phyloP scores from a whole-genome alignment of 2,888 invertebrate genomes.

The Cosmia trapezina region DNA sequence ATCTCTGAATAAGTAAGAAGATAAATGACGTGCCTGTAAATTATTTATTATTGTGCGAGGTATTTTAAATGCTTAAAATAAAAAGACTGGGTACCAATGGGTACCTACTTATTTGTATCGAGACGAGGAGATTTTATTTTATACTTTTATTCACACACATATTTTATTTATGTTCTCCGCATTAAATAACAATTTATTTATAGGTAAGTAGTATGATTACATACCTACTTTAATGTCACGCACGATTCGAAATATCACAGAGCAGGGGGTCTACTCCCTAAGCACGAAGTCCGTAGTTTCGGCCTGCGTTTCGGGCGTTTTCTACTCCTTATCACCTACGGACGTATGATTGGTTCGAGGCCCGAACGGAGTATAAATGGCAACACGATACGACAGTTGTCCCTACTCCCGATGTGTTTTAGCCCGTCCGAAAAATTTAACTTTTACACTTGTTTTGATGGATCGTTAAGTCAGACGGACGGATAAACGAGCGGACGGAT shows the following conservation, averaged over 20 bases:
- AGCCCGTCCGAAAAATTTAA: too few relatives aligned
- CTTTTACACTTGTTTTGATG: too few relatives aligned
- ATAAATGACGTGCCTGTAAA: slow-evolving; percentile 13
- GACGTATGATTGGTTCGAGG: too few relatives aligned
- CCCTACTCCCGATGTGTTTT: too few relatives aligned
- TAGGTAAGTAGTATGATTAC: background rate
- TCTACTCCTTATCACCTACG: too few relatives aligned
- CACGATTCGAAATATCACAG: background rate
- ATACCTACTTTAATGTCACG: slow-evolving; percentile 14
- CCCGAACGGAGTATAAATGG: too few relatives aligned
- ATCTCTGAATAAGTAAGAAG: slow-evolving; percentile 7
- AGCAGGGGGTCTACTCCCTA: too few relatives aligned
- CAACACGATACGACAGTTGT: too few relatives aligned
- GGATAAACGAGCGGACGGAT: too few relatives aligned
- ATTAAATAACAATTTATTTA: slow-evolving; percentile 8
- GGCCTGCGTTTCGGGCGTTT: too few relatives aligned
- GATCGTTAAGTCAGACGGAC: too few relatives aligned
- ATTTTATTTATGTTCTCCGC: background rate
- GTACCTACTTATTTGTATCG: background rate
- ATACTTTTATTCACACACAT: background rate
- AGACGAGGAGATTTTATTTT: background rate
- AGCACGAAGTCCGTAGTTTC: too few relatives aligned
- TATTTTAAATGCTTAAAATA: slow-evolving; percentile 3
- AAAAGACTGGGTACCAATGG: background rate
- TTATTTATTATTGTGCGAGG: slow-evolving; percentile 9